Base-by-base conservation (phyloP, 2,113 vertebrate species). In the Catharus minimus region DNA sequence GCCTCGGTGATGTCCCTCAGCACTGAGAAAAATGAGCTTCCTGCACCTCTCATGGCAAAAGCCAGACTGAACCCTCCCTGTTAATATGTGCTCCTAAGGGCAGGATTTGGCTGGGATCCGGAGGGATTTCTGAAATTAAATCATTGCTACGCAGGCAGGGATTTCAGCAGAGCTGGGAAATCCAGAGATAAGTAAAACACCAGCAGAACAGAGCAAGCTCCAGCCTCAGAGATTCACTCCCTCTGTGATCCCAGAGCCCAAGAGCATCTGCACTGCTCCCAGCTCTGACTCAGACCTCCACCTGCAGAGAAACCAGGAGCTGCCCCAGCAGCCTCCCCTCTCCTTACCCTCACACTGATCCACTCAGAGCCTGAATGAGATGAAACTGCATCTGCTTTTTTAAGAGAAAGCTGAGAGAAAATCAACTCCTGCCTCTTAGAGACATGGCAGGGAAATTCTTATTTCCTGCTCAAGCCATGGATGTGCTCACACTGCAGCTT, bases 41-140 rank as follows among this genome's bases (percentile, higher is more conserved):
- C 57, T 72, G 57, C 57, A 62, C 10, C 24, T 84, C 43, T 46
- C 13, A 38, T 38, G 58, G 66, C 57, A 73, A 89, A 76, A 69
- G 41, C 15, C 66, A 79, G 58, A 10, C 55, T 66, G 55, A 95
- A 66, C 58, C 47, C 92, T 44, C 47, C 43, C 67, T 39, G 47
- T 28, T 84, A 86, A 69, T 82, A 30, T 30, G 46, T 66, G 69
- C 68, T 91, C 62, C 86, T 84, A 27, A 92, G 75, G 88, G 85
- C 85, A 91, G 64, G 78, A 89, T 93, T 95, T 83, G 76, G 49
- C 44, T 44, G 73, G 33, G 61, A 88, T 93, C 78, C 0, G 10
- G 52, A 87, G 78, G 71, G 91, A 85, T 94, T 95, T 85, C 92
- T 87, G 84, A 93, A 92, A 80, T 82, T 90, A 89, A 92, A 85